Evolutionary conservation across 2,888 invertebrate species (phyloP).

Genomic region (Therioaphis trifolii): DNA sequence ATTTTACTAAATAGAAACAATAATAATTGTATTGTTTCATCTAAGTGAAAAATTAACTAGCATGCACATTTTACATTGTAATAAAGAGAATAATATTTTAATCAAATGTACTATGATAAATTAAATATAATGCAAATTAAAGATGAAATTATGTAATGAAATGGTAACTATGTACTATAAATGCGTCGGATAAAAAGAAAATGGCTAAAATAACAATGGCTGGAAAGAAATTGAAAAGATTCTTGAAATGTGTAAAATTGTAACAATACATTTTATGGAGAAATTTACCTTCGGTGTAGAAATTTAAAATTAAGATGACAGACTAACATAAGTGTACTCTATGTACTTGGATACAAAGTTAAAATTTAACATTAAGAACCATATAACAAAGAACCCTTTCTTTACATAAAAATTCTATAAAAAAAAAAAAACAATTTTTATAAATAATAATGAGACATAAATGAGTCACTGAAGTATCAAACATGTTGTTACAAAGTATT

Average conservation of each 20-base stretch:
- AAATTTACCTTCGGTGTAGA: neutral
- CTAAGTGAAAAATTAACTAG: neutral
- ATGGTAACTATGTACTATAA: neutral
- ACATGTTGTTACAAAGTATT: too few species aligned
- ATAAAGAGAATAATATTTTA: neutral
- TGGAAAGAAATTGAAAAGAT: neutral
- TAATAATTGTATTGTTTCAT: neutral
- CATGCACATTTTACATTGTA: neutral
- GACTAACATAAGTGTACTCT: neutral
- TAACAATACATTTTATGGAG: too few species aligned
- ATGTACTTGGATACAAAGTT: neutral
- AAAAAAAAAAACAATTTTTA: too few species aligned
- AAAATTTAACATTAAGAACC: neutral
- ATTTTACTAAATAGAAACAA: neutral
- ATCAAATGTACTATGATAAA: neutral
- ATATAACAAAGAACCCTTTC: neutral
- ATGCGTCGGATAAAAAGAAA: neutral
- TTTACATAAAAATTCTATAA: too few species aligned
- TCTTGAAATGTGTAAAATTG: neutral
- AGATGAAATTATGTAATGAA: neutral
- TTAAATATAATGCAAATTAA: conserved; percentile 8
- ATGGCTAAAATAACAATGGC: neutral
- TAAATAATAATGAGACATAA: too few species aligned
- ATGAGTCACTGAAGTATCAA: too few species aligned
- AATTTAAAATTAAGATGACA: neutral